Evolutionary conservation across 1,140 invertebrate species (phyloP), one percentile per base, ranked within the genome.

Genomic region (Macrostomum lignano): DNA sequence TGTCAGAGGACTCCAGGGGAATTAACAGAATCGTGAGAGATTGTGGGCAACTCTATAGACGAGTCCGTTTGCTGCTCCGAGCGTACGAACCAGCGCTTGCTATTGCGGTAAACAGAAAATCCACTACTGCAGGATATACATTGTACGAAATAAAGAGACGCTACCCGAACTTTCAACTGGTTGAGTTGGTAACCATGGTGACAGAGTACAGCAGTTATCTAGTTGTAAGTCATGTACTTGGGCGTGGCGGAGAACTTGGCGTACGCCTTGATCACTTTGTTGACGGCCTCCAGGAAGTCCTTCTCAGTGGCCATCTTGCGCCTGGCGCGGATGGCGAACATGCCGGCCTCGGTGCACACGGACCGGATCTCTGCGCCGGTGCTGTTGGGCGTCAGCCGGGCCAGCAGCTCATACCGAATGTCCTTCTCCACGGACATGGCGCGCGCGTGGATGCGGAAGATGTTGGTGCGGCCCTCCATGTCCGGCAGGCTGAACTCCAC

Each of bases 201-300:
- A n/a, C n/a, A n/a, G n/a, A n/a, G n/a, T n/a, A n/a, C n/a, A n/a
- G n/a, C n/a, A n/a, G n/a, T n/a, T n/a, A n/a, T n/a, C n/a, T n/a
- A 98, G 63, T 98, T 98, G 57, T 98, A 96, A 38, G 88, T 96
- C 86, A 98, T 93, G 58, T 98, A 96, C 51, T 84, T 69, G 7
- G 88, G 88, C 29, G 91, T 98, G 28, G 88, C 76, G 28, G 82
- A 94, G 62, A 98, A 98, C 57, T 98, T 98, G 38, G 88, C 88
- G 55, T 96, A 96, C 1, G 81, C 86, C 58, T 98, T 98, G 50
- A 98, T 96, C 45, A 98, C 91, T 64, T 98, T 98, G 61, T 94
- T 93, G 31, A 98, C 82, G 2, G 91, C 91, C 59, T 98, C 86
- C n/a, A 98, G 64, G 65, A 98, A 98, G 49, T 98, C 91, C 61